Base-by-base conservation (phyloP, 2,113 vertebrate genomes). In the Himantopus leucocephalus region DNA sequence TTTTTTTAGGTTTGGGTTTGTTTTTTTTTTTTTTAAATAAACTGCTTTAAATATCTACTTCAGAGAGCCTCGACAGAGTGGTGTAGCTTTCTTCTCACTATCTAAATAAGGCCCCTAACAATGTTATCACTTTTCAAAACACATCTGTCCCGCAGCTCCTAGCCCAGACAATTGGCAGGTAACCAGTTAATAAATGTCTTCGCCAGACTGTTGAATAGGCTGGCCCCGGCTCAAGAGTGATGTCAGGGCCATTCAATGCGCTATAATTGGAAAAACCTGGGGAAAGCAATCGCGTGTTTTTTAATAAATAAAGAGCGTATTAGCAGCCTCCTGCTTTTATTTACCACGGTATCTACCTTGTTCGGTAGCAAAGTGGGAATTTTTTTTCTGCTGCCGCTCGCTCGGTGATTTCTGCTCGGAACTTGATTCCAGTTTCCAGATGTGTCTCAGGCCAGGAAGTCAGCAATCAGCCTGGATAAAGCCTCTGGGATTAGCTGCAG, bases 171-270 rank as follows among this genome's bases (percentile, higher is more conserved):
- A 97, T 94, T 98, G 98, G 98, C 98, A 98, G 98, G 97, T 98
- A 98, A 98, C 97, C 98, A 98, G 98, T 97, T 98, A 98, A 98
- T 98, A 97, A 97, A 97, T 98, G 96, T 97, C 98, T 98, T 91
- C 63, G 72, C 96, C 98, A 98, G 98, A 98, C 97, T 97, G 94
- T 96, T 97, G 98, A 98, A 98, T 98, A 97, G 92, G 87, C 93
- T 99, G 99, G 98, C 98, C 81, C 77, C 14, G 8, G 85, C 97
- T 99, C 99, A 99, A 98, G 84, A 95, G 97, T 99, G 99, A 99
- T 97, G 97, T 99, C 99, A 99, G 95, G 83, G 82, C 90, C 94
- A 95, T 98, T 98, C 98, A 98, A 98, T 98, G 98, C 95, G 77
- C 96, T 97, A 94, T 98, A 98, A 98, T 98, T 98, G 97, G 98